These are phyloP conservation scores for Atethmia centrago DNA, from an alignment of 2,888 invertebrate species.

Conservation along the genomic window DNA sequence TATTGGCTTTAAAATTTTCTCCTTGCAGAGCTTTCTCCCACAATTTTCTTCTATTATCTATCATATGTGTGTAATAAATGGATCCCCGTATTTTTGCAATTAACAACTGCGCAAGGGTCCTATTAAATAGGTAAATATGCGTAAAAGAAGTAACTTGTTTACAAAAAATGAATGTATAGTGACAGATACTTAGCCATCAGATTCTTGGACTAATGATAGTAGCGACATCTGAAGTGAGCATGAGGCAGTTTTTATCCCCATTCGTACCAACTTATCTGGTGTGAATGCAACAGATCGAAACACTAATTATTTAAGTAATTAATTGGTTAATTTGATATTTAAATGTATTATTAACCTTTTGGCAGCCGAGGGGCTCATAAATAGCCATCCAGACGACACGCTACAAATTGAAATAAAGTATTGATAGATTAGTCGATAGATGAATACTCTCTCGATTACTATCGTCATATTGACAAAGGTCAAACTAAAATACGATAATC, in stretches of 20 bases:
- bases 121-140: neutral
- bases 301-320: neutral
- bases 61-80: too few species aligned
- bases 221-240: neutral
- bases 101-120: neutral
- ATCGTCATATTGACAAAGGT: neutral
- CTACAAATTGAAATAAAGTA: slow-evolving; percentile 34
- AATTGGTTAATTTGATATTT: slow-evolving; percentile 2
- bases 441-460: neutral
- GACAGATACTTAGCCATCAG: neutral
- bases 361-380: neutral
- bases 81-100: neutral
- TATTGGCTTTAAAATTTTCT: neutral
- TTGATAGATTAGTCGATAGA: neutral
- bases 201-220: neutral
- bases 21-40: neutral
- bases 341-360: slow-evolving; percentile 33
- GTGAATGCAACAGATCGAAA: slow-evolving; percentile 9
- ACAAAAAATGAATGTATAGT: neutral
- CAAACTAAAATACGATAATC: neutral
- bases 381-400: neutral
- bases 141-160: neutral
- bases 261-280: neutral
- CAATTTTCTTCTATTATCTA: too few species aligned
- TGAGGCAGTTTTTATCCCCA: neutral